Base-by-base conservation (phyloP, 30 jellyfish, hydroid and myxozoan genomes). In the Hydractinia symbiolongicarpus region DNA sequence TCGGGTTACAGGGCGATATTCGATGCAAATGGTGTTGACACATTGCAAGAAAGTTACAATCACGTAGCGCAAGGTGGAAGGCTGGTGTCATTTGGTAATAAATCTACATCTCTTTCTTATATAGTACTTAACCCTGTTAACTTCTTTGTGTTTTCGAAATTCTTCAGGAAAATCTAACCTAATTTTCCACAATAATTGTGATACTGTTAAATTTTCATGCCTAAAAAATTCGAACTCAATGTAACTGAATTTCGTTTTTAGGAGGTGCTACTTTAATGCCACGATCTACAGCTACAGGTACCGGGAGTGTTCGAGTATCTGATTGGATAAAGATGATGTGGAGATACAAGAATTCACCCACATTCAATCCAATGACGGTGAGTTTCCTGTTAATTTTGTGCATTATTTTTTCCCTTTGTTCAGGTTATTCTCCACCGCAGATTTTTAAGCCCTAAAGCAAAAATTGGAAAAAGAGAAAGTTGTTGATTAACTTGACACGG, bases 21-120 rank as follows among this genome's bases (percentile, higher is more conserved):
- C 68, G 96, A 90, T 90, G 97, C 97, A 55, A 90, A 90, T 73
- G 97, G 97, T 51, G 82, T 83, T 52, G 95, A 86, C 66, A 90
- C 96, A 49, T 86, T 90, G 4, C 11, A 44, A 8, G 89, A 90
- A 44, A 79, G 96, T 61, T 90, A 69, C 72, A 78, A 90, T 8
- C 94, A 71, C 72, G 81, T 86, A 57, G 90, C 84, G 8, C 76
- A 82, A 30, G 96, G 95, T 66, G 97, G 97, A 14, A 73, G 97
- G 51, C 94, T 90, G 66, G 88, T 90, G 6, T 85, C 86, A 1
- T 90, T 86, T 86, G 97, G 97, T 90, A 76, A 49, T 54, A 8
- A n/a, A 19, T 71, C 14, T 13, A 67, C 19, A 67, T 16, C 19
- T 10, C 78, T 13, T 67, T 20, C 69, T 17, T 30, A 30, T 30